Evolutionary conservation across 2,888 invertebrate species (phyloP).

Genomic region (Ophion slaviceki): DNA sequence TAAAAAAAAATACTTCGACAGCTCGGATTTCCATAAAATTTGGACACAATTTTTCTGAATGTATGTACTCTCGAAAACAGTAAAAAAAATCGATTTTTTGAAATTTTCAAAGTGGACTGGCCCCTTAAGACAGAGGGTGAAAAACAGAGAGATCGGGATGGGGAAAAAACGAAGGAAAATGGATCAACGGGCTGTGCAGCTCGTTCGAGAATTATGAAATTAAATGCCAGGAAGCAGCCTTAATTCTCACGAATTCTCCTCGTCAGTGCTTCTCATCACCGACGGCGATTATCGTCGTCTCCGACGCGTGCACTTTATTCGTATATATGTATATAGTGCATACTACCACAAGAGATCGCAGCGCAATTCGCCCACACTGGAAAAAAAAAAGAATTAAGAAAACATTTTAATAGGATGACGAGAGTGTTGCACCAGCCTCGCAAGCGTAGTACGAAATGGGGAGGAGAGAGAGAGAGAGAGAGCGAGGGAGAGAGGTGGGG

Average conservation of each 20-base stretch:
- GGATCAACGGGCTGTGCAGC: conserved; percentile 3
- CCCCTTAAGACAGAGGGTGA: background rate
- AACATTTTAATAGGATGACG: conserved; percentile 51
- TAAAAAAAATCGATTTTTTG: too few species aligned
- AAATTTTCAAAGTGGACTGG: too few species aligned
- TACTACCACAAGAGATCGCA: background rate
- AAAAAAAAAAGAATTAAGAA: background rate
- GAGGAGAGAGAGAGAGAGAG: background rate
- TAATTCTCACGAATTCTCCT: conserved; percentile 59
- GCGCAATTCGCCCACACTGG: conserved; percentile 24
- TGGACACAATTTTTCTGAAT: too few species aligned
- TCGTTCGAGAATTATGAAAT: conserved; percentile 54
- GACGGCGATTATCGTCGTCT: conserved; percentile 1
- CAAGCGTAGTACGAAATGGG: conserved; percentile 1
- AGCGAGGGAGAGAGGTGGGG: too few species aligned
- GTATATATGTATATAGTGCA: too few species aligned
- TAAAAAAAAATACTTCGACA: too few species aligned
- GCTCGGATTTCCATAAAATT: too few species aligned
- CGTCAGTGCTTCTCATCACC: conserved; percentile 50
- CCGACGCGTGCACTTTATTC: background rate
- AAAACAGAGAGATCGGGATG: background rate
- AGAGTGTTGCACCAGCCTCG: conserved; percentile 30
- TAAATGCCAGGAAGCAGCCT: conserved; percentile 56
- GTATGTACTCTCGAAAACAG: too few species aligned
- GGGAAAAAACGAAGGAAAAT: conserved; percentile 7